Evolutionary conservation across 2,797 vertebrate species (phyloP).

Genomic region (Microctenopoma stevenorrisi): DNA sequence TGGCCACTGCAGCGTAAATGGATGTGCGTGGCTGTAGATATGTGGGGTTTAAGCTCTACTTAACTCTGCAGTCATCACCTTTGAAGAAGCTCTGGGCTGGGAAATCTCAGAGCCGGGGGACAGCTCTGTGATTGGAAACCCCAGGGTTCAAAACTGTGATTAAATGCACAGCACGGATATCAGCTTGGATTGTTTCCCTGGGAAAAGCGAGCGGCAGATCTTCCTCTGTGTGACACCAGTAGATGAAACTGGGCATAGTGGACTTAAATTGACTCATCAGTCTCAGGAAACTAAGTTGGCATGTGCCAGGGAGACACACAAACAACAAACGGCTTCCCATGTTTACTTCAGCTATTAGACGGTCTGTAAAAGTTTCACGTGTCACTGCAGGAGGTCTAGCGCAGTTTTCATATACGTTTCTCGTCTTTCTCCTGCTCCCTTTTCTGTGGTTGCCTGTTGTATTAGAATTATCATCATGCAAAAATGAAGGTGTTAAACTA

Average conservation of each 20-base stretch:
- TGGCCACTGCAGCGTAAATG: conserved; percentile 12
- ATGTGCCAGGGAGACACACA: conserved; percentile 21
- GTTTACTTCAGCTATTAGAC: conserved; percentile 10
- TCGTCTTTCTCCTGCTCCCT: too few species aligned
- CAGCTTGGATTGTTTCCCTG: conserved; percentile 39
- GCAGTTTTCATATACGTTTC: conserved; percentile 4
- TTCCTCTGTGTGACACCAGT: conserved; percentile 46
- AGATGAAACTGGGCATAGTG: conserved; percentile 36
- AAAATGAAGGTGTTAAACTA: conserved; percentile 35
- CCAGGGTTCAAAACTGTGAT: conserved; percentile 45
- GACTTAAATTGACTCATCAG: conserved; percentile 53
- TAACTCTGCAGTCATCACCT: conserved; percentile 46
- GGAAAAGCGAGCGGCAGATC: conserved; percentile 14
- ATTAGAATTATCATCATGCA: conserved; percentile 20
- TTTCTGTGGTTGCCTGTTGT: not conserved
- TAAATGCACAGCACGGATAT: conserved; percentile 43
- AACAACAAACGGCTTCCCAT: conserved; percentile 7
- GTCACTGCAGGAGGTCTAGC: not conserved
- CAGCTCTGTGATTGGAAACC: conserved; percentile 51
- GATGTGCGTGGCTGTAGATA: not conserved
- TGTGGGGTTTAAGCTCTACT: conserved; percentile 48
- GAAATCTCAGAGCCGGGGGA: conserved; percentile 38
- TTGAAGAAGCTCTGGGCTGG: conserved; percentile 56
- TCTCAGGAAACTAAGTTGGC: conserved; percentile 40
- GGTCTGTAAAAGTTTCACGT: not conserved